phyloP scores from a whole-genome alignment of 2,113 vertebrate species.

The Sander lucioperca region DNA sequence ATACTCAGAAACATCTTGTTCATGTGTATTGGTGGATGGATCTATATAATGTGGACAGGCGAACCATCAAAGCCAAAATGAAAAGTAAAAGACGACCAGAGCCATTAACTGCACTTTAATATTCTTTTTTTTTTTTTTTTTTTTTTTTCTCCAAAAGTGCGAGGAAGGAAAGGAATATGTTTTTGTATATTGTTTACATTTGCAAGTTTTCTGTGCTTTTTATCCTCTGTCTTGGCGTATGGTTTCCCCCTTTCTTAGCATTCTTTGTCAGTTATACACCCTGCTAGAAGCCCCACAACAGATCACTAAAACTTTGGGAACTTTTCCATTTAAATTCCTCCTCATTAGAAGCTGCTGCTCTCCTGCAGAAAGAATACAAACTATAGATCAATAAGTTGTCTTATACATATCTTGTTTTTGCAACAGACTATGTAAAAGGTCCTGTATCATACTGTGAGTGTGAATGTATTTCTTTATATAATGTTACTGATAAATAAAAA shows the following conservation, averaged over 20 bases:
- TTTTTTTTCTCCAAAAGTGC: conserved; percentile 28
- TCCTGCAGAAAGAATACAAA: conserved; percentile 41
- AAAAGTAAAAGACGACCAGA: conserved; percentile 51
- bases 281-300: conserved; percentile 7
- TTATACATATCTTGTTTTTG: conserved; percentile 68
- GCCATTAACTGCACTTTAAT: conserved; percentile 68
- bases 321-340: not conserved
- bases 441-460: conserved; percentile 85
- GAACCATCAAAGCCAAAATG: conserved; percentile 46
- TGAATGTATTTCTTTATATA: conserved; percentile 86
- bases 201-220: conserved; percentile 46
- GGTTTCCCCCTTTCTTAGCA: not conserved
- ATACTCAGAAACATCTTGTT: conserved; percentile 85
- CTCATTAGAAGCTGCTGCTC: conserved; percentile 18
- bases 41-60: conserved; percentile 27
- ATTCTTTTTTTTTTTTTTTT: not conserved
- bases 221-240: not conserved
- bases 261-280: conserved; percentile 4
- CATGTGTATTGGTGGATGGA: conserved; percentile 79
- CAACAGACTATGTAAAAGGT: conserved; percentile 75
- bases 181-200: conserved; percentile 67
- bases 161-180: conserved; percentile 22
- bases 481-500: conserved; percentile 86
- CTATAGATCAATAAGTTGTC: conserved; percentile 72
- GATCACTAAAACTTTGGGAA: conserved; percentile 15